Conservation (phyloP, 2,113 vertebrate species). For the Danio rerio region GRCz12tu NC_133182.1:41860001-41860500, state of each 20-base stretch:
- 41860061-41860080: slow-evolving; percentile 71
- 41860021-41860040: slow-evolving; percentile 86
- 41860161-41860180: slow-evolving; percentile 48
- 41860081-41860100: slow-evolving; percentile 74
- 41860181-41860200: slow-evolving; percentile 43
- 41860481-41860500: not conserved
- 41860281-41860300: slow-evolving; percentile 52
- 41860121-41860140: slow-evolving; percentile 55
- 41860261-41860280: slow-evolving; percentile 64
- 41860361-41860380: not conserved
- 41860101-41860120: slow-evolving; percentile 71
- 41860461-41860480: slow-evolving; percentile 51
- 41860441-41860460: slow-evolving; percentile 60
- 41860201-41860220: slow-evolving; percentile 63
- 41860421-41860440: slow-evolving; percentile 52
- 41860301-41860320: slow-evolving; percentile 54
- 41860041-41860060: slow-evolving; percentile 80
- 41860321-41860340: slow-evolving; percentile 45
- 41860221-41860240: slow-evolving; percentile 70
- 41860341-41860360: slow-evolving; percentile 43
- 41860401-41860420: slow-evolving; percentile 51
- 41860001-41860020: slow-evolving; percentile 95
- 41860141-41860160: slow-evolving; percentile 62
- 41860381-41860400: slow-evolving; percentile 45
- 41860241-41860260: slow-evolving; percentile 72